Conservation (phyloP, 2,888 invertebrate species). For the Eupithecia dodoneata region DNA sequence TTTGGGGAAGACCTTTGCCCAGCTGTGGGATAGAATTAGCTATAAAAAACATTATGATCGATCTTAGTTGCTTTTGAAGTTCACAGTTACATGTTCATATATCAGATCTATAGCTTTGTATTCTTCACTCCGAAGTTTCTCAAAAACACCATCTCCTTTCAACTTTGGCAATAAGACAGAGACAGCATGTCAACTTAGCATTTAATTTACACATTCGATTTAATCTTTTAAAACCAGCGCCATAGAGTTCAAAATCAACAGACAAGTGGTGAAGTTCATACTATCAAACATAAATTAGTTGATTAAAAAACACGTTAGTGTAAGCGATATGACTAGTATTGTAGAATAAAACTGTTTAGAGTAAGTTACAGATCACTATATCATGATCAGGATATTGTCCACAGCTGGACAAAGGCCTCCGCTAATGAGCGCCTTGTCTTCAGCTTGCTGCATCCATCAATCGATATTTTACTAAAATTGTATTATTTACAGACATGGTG, state of each 20-base stretch:
- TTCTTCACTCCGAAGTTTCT: slow-evolving; percentile 21
- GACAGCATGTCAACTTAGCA: slow-evolving; percentile 29
- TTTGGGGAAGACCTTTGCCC: background rate
- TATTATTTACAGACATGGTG: background rate
- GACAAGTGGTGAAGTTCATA: slow-evolving; percentile 28
- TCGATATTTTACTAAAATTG: background rate
- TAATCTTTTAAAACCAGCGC: slow-evolving; percentile 26
- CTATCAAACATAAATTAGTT: slow-evolving; percentile 34
- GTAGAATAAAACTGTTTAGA: slow-evolving; percentile 52
- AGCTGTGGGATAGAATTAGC: background rate
- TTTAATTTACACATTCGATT: slow-evolving; percentile 30
- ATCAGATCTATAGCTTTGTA: slow-evolving; percentile 12
- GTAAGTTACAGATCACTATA: slow-evolving; percentile 7
- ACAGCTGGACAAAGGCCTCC: no score
- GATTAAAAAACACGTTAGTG: slow-evolving; percentile 42
- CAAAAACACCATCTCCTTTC: slow-evolving; percentile 30
- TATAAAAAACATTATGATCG: background rate
- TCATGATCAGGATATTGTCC: no score
- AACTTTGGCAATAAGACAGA: slow-evolving; percentile 38
- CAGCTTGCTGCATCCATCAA: background rate
- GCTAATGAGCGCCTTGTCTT: no score
- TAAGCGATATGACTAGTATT: slow-evolving; percentile 64
- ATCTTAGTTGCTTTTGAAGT: background rate
- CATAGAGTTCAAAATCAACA: slow-evolving; percentile 36
- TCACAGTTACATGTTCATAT: no score